phyloP scores from a whole-genome alignment of 2,113 vertebrate genomes.

The Pycnonotus jocosus region DNA sequence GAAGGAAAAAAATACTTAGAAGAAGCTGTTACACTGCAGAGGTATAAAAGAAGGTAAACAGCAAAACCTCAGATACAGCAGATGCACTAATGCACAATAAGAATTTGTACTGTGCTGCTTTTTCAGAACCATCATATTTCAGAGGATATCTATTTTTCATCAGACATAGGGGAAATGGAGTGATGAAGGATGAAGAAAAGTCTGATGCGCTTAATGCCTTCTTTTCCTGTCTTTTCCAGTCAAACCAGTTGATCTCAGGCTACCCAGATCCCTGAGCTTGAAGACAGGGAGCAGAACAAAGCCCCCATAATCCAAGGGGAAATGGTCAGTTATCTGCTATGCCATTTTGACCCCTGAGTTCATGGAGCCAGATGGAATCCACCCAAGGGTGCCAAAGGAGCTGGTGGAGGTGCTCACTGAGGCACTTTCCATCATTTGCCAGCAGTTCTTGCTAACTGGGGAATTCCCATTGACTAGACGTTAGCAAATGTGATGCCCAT shows the following conservation, averaged over 20 bases:
- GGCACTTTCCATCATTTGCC: neutral
- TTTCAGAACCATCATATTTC: neutral
- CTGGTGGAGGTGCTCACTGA: neutral
- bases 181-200: neutral
- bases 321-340: neutral
- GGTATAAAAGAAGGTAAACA: neutral
- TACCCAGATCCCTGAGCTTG: neutral
- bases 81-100: neutral
- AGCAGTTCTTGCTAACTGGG: neutral
- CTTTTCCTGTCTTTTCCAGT: neutral
- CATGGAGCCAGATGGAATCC: neutral
- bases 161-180: accelerated
- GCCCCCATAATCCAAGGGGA: neutral
- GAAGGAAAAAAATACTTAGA: neutral
- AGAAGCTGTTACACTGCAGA: neutral
- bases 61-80: neutral
- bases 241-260: neutral
- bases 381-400: neutral
- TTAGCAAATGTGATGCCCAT: neutral
- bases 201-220: neutral
- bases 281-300: neutral
- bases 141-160: neutral
- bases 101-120: neutral
- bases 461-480: accelerated
- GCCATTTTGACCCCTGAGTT: neutral